Percentiles rank a stretch among this genome's conserved stretches.
These are phyloP conservation scores for Lysandra bellargus DNA, from an alignment of 2,888 invertebrate genomes.

Conservation along the genomic window DNA sequence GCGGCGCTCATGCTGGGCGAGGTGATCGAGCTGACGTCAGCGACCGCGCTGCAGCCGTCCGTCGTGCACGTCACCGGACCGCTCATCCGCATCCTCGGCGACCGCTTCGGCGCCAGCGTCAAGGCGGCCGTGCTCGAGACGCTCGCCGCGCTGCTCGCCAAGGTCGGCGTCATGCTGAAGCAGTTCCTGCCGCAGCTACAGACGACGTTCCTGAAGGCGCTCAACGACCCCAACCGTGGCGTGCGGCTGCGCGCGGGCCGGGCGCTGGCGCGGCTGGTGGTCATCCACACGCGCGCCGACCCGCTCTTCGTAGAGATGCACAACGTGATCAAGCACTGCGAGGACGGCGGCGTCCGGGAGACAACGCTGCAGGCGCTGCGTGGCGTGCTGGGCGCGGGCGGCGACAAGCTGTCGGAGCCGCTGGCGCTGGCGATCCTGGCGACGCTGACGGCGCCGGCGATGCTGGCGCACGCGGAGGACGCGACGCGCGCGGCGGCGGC, in stretches of 20 bases:
- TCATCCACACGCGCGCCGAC: constrained; percentile 96
- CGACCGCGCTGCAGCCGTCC: constrained; percentile 94
- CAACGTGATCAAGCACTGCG: constrained; percentile 89
- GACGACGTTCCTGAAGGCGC: constrained; percentile 97
- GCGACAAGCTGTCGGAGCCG: constrained; percentile 92
- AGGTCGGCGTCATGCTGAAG: constrained; percentile 96
- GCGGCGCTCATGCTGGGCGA: constrained; percentile 94
- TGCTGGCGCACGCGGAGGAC: constrained; percentile 89
- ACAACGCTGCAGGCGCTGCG: constrained; percentile 96
- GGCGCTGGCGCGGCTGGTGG: constrained; percentile 92
- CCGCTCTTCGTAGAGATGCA: constrained; percentile 96
- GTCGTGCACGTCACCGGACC: constrained; percentile 99
- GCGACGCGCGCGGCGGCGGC: constrained; percentile 89
- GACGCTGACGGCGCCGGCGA: constrained; percentile 81
- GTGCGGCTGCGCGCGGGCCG: constrained; percentile 94
- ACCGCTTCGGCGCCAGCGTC: constrained; percentile 95
- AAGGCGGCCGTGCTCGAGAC: constrained; percentile 98
- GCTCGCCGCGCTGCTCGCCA: constrained; percentile 92
- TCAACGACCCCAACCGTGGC: constrained; percentile 92
- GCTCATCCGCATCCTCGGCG: constrained; percentile 97
- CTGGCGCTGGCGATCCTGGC: constrained; percentile 86
- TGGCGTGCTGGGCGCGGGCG: constrained; percentile 90
- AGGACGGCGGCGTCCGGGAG: constrained; percentile 92
- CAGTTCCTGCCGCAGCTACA: constrained; percentile 99
- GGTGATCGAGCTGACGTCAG: constrained; percentile 90